A percentile compares a stretch with the other conserved stretches of the same genome.
phyloP scores from a whole-genome alignment of 2,113 vertebrate species.

The Galbula dea region DNA sequence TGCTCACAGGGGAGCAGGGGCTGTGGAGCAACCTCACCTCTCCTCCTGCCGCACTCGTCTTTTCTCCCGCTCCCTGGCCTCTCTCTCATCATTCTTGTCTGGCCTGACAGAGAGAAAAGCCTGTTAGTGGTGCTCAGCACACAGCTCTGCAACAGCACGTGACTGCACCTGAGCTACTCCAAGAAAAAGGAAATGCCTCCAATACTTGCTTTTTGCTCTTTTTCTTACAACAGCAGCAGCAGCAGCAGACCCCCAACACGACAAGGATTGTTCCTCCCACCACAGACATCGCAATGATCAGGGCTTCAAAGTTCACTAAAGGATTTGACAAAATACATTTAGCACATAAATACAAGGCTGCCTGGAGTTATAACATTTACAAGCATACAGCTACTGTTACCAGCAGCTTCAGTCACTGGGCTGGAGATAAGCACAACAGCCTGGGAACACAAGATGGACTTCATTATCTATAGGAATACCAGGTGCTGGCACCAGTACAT shows the following conservation, averaged over 20 bases:
- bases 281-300: slow-evolving; percentile 90
- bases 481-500: not conserved
- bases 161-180: not conserved
- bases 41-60: slow-evolving; percentile 83
- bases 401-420: not conserved
- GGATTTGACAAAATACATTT: not conserved
- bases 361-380: not conserved
- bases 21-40: slow-evolving; percentile 72
- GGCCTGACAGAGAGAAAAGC: slow-evolving; percentile 28
- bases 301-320: slow-evolving; percentile 91
- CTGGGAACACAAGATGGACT: not conserved
- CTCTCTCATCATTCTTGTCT: slow-evolving; percentile 76
- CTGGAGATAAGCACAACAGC: not conserved
- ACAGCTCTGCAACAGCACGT: not conserved
- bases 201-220: slow-evolving; percentile 78
- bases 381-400: not conserved
- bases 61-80: slow-evolving; percentile 76
- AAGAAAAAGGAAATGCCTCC: too few relatives aligned
- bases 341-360: not conserved
- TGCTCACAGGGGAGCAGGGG: not conserved
- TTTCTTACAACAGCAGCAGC: slow-evolving; percentile 85
- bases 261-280: slow-evolving; percentile 81
- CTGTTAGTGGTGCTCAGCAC: not conserved
- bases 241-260: slow-evolving; percentile 81
- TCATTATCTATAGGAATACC: not conserved